Evolutionary conservation across 2,113 vertebrate species (phyloP).

Genomic region (Chelonoidis abingdonii): DNA sequence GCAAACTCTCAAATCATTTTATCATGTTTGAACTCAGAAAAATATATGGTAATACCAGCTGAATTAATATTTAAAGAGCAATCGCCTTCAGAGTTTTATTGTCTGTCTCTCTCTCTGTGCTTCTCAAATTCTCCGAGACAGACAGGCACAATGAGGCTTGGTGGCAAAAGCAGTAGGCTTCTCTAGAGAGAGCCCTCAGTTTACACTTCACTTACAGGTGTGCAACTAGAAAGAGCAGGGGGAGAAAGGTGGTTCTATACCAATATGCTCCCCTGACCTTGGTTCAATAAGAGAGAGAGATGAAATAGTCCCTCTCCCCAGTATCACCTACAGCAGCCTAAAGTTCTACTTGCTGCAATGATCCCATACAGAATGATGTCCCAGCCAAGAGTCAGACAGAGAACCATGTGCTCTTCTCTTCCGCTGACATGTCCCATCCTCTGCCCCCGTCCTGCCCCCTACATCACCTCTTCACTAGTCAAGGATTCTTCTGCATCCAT

Average conservation of each 20-base stretch:
- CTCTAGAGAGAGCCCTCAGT: neutral
- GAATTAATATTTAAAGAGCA: slow-evolving; percentile 77
- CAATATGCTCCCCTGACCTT: neutral
- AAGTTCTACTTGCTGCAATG: neutral
- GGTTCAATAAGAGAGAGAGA: neutral
- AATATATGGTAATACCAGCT: slow-evolving; percentile 68
- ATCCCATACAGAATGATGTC: neutral
- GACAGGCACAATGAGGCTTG: neutral
- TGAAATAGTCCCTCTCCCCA: neutral
- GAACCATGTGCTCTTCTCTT: rapidly evolving
- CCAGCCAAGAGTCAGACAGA: neutral
- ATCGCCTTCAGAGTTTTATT: slow-evolving; percentile 45
- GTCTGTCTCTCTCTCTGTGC: slow-evolving; percentile 17
- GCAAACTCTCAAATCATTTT: slow-evolving; percentile 77
- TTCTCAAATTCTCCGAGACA: neutral
- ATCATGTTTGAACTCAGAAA: slow-evolving; percentile 76
- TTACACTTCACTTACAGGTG: neutral
- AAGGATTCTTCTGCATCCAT: neutral
- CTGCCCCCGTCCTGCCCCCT: neutral
- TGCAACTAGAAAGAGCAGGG: neutral
- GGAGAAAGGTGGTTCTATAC: neutral
- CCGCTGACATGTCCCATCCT: neutral
- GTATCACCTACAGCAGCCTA: neutral
- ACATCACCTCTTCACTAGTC: neutral
- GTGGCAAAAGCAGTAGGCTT: neutral